These are phyloP conservation scores for Leucozona laternaria DNA, from an alignment of 2,888 invertebrate species.

Conservation along the genomic window DNA sequence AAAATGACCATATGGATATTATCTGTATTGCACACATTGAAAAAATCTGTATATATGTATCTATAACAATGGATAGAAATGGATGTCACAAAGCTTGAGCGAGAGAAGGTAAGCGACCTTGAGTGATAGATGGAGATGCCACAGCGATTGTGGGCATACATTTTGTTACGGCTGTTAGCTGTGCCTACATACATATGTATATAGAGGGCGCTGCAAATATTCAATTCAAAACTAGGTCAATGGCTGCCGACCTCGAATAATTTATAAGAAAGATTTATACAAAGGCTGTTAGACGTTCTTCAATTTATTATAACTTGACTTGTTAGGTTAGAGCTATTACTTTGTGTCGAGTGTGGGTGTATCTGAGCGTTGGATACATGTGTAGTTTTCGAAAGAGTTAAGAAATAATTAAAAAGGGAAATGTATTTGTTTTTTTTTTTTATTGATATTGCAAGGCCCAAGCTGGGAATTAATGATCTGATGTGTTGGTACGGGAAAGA, in stretches of 20 bases:
- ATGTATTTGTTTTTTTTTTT: too few relatives aligned
- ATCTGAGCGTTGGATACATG: too few relatives aligned
- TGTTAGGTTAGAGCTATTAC: conserved; percentile 54
- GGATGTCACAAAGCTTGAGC: conserved; percentile 26
- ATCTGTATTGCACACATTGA: conserved; percentile 2
- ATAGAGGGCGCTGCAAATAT: conserved; percentile 60
- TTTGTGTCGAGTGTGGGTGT: conserved; percentile 45
- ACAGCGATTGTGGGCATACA: conserved; percentile 7
- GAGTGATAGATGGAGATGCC: conserved; percentile 27
- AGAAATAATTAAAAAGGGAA: too few relatives aligned
- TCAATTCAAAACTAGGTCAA: conserved; percentile 71
- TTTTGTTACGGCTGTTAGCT: conserved; percentile 23
- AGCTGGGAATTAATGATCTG: too few relatives aligned
- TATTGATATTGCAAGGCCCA: too few relatives aligned
- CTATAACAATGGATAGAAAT: background rate
- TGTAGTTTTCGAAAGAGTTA: too few relatives aligned
- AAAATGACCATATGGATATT: conserved; percentile 38
- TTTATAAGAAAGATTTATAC: conserved; percentile 27
- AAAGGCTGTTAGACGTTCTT: conserved; percentile 51
- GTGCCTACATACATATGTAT: too few relatives aligned
- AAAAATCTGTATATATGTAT: background rate
- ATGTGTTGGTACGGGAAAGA: too few relatives aligned
- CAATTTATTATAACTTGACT: conserved; percentile 64
- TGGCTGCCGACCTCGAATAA: conserved; percentile 59
- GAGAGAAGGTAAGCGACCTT: conserved; percentile 68